Base-by-base conservation (phyloP, 2,113 vertebrate species). In the Plestiodon gilberti region DNA sequence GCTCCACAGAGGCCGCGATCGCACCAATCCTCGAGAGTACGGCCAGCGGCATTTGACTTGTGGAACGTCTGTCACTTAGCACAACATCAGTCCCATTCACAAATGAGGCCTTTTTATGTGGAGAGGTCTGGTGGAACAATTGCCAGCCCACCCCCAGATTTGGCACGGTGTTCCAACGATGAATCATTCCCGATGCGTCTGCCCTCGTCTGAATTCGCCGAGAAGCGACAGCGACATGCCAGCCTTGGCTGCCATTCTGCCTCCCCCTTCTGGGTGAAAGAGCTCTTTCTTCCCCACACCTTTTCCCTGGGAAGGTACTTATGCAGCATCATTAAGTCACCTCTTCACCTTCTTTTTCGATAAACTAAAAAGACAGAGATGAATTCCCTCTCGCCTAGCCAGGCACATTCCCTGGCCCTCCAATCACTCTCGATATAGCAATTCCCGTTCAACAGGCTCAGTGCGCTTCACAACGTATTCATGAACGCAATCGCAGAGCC, bases 331-430 rank as follows among this genome's bases (percentile, higher is more conserved):
- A 78, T 85, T 85, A 78, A 85, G 75, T 38, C 48, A 67, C 52
- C 35, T 38, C 75, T 40, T 77, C 61, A 25, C 61, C 23, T 84
- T 84, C 61, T 84, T 65, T 28, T 59, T 57, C 4, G 17, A 78
- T 85, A 85, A 84, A 59, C 83, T 78, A 57, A 69, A 30, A 69
- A 85, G 74, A 70, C n/a, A 5, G 62, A 85, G 83, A 85, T 69
- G 48, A 40, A 85, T 85, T 28, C 48, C 23, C 64, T 67, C 48
- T 69, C 48, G 20, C 48, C 0, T 43, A 57, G 71, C 40, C 14
- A 17, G 75, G 30, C 52, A 22, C 1, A 1, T 59, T 59, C 23
- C 35, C 74, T 18, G 48, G 62, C n/a, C 75, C 48, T 40, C 83
- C 35, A 57, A 85, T 69, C 43, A 20, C 59, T 55, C 48, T 82